Conservation (phyloP, 2,888 invertebrate genomes). For the Scaptomyza caliginosa region DNA sequence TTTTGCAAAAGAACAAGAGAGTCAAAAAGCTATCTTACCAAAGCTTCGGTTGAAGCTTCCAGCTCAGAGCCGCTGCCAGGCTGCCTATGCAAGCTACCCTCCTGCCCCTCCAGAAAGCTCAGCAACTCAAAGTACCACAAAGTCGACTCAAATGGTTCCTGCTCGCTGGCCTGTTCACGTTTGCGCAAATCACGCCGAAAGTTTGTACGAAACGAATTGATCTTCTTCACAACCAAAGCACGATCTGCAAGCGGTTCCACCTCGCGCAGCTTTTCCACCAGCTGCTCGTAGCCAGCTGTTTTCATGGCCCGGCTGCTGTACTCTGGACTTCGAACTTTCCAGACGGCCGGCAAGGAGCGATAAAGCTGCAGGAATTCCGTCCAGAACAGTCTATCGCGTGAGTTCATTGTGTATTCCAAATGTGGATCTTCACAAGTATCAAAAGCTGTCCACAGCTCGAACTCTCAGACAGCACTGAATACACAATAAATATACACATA, state of each 20-base stretch:
- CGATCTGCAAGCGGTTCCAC: constrained; percentile 57
- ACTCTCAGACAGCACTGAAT: constrained; percentile 37
- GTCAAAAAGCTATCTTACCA: constrained; percentile 3
- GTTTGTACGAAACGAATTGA: constrained; percentile 61
- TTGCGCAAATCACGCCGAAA: constrained; percentile 51
- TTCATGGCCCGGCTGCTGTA: constrained; percentile 47
- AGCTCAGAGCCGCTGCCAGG: not conserved
- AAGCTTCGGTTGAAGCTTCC: not conserved
- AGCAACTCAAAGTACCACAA: constrained; percentile 55
- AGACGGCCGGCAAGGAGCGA: constrained; percentile 57
- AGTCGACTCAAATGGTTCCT: constrained; percentile 38
- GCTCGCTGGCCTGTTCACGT: constrained; percentile 17
- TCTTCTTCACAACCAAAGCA: constrained; percentile 45
- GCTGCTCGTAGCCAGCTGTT: constrained; percentile 43
- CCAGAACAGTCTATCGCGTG: constrained; percentile 57
- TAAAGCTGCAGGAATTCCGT: constrained; percentile 57
- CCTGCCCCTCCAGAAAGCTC: constrained; percentile 49
- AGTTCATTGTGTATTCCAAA: constrained; percentile 39
- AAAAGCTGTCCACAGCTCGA: constrained; percentile 28
- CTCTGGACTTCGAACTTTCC: constrained; percentile 55
- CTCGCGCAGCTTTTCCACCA: constrained; percentile 50
- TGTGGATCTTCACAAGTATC: not conserved
- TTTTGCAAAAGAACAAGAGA: not conserved
- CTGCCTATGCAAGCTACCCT: constrained; percentile 12
- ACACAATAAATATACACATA: not conserved